Base-by-base conservation (phyloP, 2,888 invertebrate genomes). In the Escarpia spicata region DNA sequence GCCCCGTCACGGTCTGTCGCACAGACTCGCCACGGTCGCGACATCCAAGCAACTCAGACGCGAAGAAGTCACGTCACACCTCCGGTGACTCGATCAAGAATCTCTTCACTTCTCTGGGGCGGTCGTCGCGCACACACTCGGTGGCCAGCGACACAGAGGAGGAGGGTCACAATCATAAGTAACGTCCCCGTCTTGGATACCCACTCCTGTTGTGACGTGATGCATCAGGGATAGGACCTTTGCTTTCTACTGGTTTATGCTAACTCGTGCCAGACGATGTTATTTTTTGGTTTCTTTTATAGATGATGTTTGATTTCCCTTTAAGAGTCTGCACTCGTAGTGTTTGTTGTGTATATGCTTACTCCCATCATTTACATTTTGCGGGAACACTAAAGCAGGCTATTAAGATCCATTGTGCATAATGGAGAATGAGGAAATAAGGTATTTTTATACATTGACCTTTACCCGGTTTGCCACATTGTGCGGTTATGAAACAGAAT, bases 1-100 rank as follows among this genome's bases (percentile, higher is more conserved):
- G 94, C 91, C 94, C 94, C 4, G 94, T 94, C 43, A 92, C 94
- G 52, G 94, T 94, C 60, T 94, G 94, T 92, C 93, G 94, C n/a
- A 45, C 91, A 0, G 91, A 58, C 37, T 15, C 91, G 2, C 91
- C 91, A n/a, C n/a, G 43, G 19, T 31, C 92, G 15, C 43, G 92
- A 2, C 92, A 90, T 8, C 91, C 92, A n/a, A 89, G 91, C n/a
- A 89, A 92, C 90, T 31, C 52, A 0, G 92, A 92, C 8, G 92
- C 93, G 26, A 90, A 91, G 45, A 93, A 93, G 90, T 93, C 93
- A 3, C 92, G 94, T n/a, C 94, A 94, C 91, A 45, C 93, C 26
- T 94, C 93, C 6, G 94, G 94, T 0, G 94, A 94, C 45, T 93
- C 94, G 31, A 91, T 94, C 92, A 91, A 92, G n/a, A 91, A 92